These are phyloP conservation scores for Iselma pallidipennis DNA, from an alignment of 2,888 invertebrate genomes.

Conservation along the genomic window DNA sequence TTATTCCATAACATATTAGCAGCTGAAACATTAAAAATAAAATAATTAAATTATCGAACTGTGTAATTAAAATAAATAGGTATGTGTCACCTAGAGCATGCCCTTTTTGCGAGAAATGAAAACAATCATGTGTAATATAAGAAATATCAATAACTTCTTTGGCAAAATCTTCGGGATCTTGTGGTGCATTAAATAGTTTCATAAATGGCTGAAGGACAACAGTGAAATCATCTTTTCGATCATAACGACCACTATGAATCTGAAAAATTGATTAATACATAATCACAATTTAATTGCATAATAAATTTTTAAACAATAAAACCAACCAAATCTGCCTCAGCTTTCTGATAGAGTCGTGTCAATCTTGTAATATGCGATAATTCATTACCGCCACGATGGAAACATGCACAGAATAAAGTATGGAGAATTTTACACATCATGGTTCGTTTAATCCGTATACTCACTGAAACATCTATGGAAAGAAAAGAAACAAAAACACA, in stretches of 20 bases:
- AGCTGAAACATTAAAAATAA: constrained; percentile 62
- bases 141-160: constrained; percentile 68
- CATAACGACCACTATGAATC: constrained; percentile 68
- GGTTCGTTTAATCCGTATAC: constrained; percentile 64
- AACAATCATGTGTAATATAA: constrained; percentile 75
- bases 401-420: constrained; percentile 72
- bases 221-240: constrained; percentile 68
- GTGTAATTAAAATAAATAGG: neutral
- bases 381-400: constrained; percentile 64
- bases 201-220: constrained; percentile 76
- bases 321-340: constrained; percentile 66
- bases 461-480: constrained; percentile 76
- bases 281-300: neutral
- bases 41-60: too few relatives aligned
- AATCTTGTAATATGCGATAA: constrained; percentile 64
- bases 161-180: constrained; percentile 50
- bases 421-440: constrained; percentile 74
- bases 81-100: constrained; percentile 65
- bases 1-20: constrained; percentile 77
- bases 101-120: constrained; percentile 81
- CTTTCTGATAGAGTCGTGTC: constrained; percentile 68
- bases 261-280: constrained; percentile 38
- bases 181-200: constrained; percentile 68
- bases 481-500: too few relatives aligned
- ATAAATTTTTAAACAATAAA: constrained; percentile 2